Evolutionary conservation across 2,888 invertebrate species (phyloP), one percentile per base, ranked within the genome.

Genomic region (Parnassius orleans): DNA sequence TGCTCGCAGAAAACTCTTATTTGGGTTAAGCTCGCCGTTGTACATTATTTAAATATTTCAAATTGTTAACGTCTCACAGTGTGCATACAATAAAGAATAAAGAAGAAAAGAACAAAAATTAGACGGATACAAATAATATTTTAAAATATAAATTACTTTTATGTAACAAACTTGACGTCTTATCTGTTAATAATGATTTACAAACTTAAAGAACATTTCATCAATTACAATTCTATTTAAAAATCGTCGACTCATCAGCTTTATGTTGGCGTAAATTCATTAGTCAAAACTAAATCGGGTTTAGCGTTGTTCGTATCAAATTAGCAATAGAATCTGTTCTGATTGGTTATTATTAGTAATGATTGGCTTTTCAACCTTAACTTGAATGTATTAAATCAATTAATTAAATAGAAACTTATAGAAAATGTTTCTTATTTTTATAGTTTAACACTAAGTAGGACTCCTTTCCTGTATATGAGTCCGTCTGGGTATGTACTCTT

Each of bases 211-310:
- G 56, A 46, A 52, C 44, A 51, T 56, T 61, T 33, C 63, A 63
- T 63, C 52, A 63, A 63, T 58, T 55, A 63, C 48, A 50, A 7
- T 63, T 59, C 58, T 63, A 59, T 63, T 63, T 59, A 47, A 46
- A 43, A 46, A 43, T 47, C 54, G 58, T 41, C 63, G 63, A 47
- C 59, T 63, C 63, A 52, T 63, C 63, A 51, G 63, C 63, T 63
- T 58, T 55, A 63, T 55, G 59, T 63, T 56, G 58, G 43, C 51
- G 51, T 51, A 9, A 55, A 59, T 54, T 52, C 63, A 63, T 63
- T 63, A 63, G 44, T 63, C 55, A 63, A 52, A 55, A 44, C 51
- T 42, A 46, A 42, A 59, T 63, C 53, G 57, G 58, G 33, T 58
- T 53, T 33, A 47, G 33, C 47, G 55, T 55, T 63, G 54, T 59